Percentiles rank a stretch among this genome's conserved stretches.
Conservation (phyloP, 2,113 vertebrate species). For the Psammodynastes pulverulentus region DNA sequence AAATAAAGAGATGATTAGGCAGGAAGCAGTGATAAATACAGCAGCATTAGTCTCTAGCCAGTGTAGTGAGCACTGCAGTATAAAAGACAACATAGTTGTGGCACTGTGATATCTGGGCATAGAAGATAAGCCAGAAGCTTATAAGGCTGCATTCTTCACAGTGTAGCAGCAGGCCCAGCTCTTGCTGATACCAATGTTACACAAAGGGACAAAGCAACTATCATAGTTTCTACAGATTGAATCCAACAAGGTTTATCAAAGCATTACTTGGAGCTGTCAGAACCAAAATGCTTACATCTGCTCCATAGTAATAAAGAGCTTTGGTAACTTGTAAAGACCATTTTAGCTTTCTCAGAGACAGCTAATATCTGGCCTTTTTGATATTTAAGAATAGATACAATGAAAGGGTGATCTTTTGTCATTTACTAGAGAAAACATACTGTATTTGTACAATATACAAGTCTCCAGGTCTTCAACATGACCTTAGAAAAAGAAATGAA, state of each 20-base stretch:
- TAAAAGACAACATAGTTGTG: not conserved
- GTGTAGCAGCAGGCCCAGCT: not conserved
- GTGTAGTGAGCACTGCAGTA: not conserved
- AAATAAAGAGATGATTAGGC: not conserved
- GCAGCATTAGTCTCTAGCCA: not conserved
- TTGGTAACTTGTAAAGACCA: rapidly evolving
- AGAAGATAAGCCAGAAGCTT: not conserved
- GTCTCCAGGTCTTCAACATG: not conserved
- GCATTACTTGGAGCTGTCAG: not conserved
- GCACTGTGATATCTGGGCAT: not conserved
- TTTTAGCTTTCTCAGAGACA: not conserved
- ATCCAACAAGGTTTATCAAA: not conserved
- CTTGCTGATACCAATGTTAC: not conserved
- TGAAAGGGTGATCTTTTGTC: not conserved
- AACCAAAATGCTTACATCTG: not conserved
- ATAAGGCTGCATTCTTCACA: not conserved
- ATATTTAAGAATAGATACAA: not conserved
- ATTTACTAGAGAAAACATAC: not conserved
- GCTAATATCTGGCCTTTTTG: not conserved
- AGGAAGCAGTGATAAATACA: not conserved
- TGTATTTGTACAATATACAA: not conserved
- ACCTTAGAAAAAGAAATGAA: not conserved
- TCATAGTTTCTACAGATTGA: not conserved
- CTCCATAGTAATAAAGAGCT: not conserved
- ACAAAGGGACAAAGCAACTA: not conserved